Evolutionary conservation across 2,888 invertebrate genomes (phyloP).

Genomic region (Lapara coniferarum): DNA sequence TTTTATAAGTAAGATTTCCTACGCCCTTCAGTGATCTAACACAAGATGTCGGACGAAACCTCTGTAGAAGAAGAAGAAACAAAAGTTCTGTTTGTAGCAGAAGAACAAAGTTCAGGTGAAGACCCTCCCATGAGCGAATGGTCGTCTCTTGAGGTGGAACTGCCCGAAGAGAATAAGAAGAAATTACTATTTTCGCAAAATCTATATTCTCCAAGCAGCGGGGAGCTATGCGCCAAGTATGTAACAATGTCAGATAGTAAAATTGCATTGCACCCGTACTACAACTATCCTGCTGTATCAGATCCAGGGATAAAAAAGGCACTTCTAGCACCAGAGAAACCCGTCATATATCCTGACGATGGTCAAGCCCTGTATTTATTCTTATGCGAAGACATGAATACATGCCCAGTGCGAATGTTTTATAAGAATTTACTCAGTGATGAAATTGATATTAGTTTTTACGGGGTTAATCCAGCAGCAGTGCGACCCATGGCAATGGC

Average conservation of each 20-base stretch:
- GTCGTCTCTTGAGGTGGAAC: conserved; percentile 47
- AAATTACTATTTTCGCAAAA: conserved; percentile 37
- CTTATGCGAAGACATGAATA: conserved; percentile 51
- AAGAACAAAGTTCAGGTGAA: conserved; percentile 40
- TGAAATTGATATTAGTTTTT: conserved; percentile 52
- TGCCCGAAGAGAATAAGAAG: conserved; percentile 43
- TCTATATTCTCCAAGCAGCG: conserved; percentile 49
- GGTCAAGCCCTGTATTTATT: conserved; percentile 52
- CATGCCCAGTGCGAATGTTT: conserved; percentile 49
- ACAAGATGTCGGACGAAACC: conserved; percentile 32
- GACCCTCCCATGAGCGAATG: conserved; percentile 49
- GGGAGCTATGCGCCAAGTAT: conserved; percentile 50
- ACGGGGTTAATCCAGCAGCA: conserved; percentile 47
- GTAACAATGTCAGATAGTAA: conserved; percentile 50
- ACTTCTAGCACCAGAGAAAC: conserved; percentile 40
- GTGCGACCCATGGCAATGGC: conserved; percentile 55
- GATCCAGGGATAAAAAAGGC: conserved; percentile 57
- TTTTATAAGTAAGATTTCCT: background rate
- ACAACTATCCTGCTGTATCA: conserved; percentile 49
- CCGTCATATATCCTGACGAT: conserved; percentile 44
- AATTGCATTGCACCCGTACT: conserved; percentile 45
- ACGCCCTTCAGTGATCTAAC: background rate
- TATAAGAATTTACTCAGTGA: conserved; percentile 43
- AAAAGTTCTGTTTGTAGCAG: conserved; percentile 25
- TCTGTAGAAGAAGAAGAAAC: conserved; percentile 27